Evolutionary conservation across 2,113 vertebrate genomes (phyloP).

Genomic region (Podilymbus podiceps): DNA sequence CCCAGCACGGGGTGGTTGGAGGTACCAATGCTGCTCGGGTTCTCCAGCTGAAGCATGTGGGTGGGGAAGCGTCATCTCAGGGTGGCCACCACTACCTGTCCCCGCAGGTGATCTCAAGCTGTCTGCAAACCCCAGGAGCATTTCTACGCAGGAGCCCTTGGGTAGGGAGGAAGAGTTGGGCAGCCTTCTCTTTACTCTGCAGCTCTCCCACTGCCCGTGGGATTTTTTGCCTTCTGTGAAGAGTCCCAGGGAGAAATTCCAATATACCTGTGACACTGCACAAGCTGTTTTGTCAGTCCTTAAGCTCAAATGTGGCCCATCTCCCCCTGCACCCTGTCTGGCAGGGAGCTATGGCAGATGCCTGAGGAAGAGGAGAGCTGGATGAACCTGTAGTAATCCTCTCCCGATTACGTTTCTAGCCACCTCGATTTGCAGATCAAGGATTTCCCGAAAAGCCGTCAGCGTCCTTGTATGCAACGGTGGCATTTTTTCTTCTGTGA

Average conservation of each 20-base stretch:
- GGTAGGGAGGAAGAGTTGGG: not conserved
- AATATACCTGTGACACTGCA: not conserved
- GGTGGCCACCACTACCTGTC: not conserved
- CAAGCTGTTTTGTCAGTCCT: not conserved
- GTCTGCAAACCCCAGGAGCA: not conserved
- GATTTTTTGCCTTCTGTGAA: not conserved
- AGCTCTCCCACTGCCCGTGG: not conserved
- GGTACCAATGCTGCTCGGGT: not conserved
- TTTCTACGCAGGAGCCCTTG: not conserved
- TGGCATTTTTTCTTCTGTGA: not conserved
- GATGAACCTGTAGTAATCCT: not conserved
- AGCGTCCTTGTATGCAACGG: not conserved
- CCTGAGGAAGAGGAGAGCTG: not conserved
- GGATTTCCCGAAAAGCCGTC: not conserved
- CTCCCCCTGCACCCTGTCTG: not conserved
- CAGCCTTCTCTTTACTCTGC: not conserved
- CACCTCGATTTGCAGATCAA: not conserved
- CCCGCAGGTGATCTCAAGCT: not conserved
- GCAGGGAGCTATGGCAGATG: not conserved
- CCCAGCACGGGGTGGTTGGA: not conserved
- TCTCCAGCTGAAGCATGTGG: not conserved
- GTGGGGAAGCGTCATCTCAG: not conserved
- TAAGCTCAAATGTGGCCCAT: not conserved
- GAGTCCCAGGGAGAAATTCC: not conserved
- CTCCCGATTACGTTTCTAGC: not conserved